Evolutionary conservation across 2,888 invertebrate genomes (phyloP), one percentile per base, ranked within the genome.

Genomic region (Synanthedon vespiformis): DNA sequence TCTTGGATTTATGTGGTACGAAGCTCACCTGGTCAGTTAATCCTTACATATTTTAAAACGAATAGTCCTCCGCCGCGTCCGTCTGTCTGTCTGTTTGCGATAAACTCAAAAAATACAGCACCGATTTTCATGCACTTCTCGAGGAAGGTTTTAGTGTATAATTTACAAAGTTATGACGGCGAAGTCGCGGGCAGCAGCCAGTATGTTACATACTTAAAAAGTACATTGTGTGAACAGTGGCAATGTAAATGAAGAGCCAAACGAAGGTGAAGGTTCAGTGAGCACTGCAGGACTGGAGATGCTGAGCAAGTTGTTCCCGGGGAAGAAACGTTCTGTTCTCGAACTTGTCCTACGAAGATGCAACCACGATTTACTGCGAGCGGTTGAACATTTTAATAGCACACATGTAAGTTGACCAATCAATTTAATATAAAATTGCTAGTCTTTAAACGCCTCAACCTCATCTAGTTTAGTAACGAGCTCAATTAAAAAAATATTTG

Each of bases 341-440:
- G 96, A 98, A 72, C 83, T 97, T 60, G 95, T 97, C n/a, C 85
- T 98, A 49, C 94, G 96, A 60, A 91, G 96, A 40, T 97, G 97
- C 75, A 96, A 95, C 70, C 95, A 97, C 60, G 97, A 98, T 72
- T 81, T 98, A 50, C 89, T 97, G 12, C 94, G 94, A 63, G 95
- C 96, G 6, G 95, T 97, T 52, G 96, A 96, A 71, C 95, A 96
- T 67, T 95, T 96, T 68, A 90, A 91, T 56, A 77, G 78, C 44
- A 80, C 80, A 11, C 82, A 81, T 55, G 85, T 86, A 56, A 67
- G 72, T 61, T 49, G n/a, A 50, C 8, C 44, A 12, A 8, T 12
- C 44, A 12, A 8, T 12, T 14, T 44, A 3, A 12, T 44, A 13
- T 14, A 44, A 16, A 16, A 13, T 14, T 3, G n/a, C 34, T 8